Evolutionary conservation across 92 coral and sea anemone genomes (phyloP).

Genomic region (Siderastrea siderea): DNA sequence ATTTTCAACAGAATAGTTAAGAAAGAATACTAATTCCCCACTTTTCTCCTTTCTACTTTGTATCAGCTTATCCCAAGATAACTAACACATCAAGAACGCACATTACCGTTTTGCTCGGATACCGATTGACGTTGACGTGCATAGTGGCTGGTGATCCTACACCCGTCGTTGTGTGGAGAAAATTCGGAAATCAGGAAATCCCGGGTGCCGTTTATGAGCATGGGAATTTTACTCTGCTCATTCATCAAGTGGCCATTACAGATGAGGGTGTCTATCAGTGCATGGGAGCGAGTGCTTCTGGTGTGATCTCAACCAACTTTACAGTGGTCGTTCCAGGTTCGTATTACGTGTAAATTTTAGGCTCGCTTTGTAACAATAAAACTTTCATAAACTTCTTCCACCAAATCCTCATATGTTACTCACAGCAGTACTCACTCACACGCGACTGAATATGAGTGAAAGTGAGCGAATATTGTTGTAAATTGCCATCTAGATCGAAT

Average conservation of each 20-base stretch:
- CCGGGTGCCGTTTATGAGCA: slow-evolving; percentile 3
- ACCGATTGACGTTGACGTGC: slow-evolving; percentile 21
- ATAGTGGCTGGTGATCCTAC: slow-evolving; percentile 35
- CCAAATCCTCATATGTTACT: no score
- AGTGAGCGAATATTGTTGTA: no score
- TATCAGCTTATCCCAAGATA: neutral
- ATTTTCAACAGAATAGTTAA: no score
- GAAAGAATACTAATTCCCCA: no score
- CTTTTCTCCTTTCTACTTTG: neutral
- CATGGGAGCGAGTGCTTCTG: slow-evolving; percentile 18
- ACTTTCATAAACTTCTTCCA: no score
- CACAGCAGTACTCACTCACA: no score
- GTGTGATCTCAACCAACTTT: slow-evolving; percentile 14
- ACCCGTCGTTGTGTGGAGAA: slow-evolving; percentile 39
- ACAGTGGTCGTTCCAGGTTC: slow-evolving; percentile 10
- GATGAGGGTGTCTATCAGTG: slow-evolving; percentile 41
- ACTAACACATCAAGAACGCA: neutral
- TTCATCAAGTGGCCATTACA: neutral
- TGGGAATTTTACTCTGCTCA: slow-evolving; percentile 26
- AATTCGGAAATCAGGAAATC: slow-evolving; percentile 35
- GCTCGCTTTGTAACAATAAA: neutral
- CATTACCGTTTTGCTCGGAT: slow-evolving; percentile 1
- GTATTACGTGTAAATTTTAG: neutral
- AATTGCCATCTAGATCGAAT: no score
- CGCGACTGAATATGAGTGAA: no score